Percentiles rank a stretch among this genome's conserved stretches.
Conservation (phyloP, 2,113 vertebrate species). For the Psammodynastes pulverulentus region DNA sequence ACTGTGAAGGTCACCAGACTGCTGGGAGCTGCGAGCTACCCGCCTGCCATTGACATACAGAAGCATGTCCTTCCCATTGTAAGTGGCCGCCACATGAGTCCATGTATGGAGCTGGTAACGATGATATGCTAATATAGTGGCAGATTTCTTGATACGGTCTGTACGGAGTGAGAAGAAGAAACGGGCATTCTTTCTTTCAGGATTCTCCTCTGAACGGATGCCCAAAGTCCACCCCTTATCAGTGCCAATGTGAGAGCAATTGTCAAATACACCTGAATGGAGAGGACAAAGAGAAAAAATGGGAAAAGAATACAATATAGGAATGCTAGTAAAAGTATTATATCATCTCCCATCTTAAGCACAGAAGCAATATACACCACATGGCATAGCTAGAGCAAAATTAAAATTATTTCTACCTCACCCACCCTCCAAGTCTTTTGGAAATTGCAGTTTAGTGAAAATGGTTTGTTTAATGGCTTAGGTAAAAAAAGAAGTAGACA, state of each 20-base stretch:
- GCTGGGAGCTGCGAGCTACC: slow-evolving; percentile 77
- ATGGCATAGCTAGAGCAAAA: neutral
- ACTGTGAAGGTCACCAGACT: slow-evolving; percentile 84
- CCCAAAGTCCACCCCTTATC: slow-evolving; percentile 94
- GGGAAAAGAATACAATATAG: neutral
- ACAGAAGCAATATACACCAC: neutral
- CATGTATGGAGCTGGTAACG: slow-evolving; percentile 78
- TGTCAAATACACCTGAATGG: slow-evolving; percentile 87
- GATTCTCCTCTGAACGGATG: slow-evolving; percentile 75
- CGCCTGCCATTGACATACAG: slow-evolving; percentile 86
- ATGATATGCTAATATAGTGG: slow-evolving; percentile 71
- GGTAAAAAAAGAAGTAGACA: neutral
- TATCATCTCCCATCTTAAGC: neutral
- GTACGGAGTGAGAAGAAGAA: slow-evolving; percentile 94
- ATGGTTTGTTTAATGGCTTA: neutral
- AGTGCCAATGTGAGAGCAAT: slow-evolving; percentile 85
- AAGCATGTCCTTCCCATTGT: slow-evolving; percentile 79
- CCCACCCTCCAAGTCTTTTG: neutral
- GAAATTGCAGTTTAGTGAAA: neutral
- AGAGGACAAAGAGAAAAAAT: neutral
- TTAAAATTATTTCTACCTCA: neutral
- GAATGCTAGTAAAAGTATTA: slow-evolving; percentile 6
- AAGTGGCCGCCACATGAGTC: slow-evolving; percentile 87
- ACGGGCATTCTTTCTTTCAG: slow-evolving; percentile 78
- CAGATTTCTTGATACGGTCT: slow-evolving; percentile 79